Percentiles rank a stretch among this genome's conserved stretches.
Evolutionary conservation across 2,888 invertebrate species (phyloP).

Genomic region (Hypomecis punctinalis): DNA sequence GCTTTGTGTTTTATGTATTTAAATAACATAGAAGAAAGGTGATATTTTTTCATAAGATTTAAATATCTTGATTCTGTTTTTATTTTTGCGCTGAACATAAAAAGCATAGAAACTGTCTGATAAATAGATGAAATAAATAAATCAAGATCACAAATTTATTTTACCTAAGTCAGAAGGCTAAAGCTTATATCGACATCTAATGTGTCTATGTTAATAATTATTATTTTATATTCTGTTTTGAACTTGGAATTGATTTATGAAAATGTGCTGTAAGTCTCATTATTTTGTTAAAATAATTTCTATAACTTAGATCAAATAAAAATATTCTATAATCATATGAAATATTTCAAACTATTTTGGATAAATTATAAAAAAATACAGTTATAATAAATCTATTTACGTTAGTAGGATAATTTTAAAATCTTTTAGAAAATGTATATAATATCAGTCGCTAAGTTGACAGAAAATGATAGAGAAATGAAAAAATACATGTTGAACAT

Average conservation of each 20-base stretch:
- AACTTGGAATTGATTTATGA: conserved; percentile 18
- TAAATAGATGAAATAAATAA: conserved; percentile 12
- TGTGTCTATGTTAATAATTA: conserved; percentile 43
- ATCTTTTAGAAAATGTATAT: background rate
- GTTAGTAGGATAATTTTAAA: conserved; percentile 29
- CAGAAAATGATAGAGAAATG: conserved; percentile 36
- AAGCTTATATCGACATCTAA: conserved; percentile 56
- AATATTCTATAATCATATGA: background rate
- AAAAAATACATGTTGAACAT: background rate
- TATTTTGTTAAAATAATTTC: no score
- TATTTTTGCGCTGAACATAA: background rate
- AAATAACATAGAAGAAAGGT: no score
- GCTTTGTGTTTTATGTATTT: no score
- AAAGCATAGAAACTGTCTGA: background rate
- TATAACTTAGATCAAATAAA: no score
- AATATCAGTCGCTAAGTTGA: conserved; percentile 52
- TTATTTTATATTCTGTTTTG: conserved; percentile 40
- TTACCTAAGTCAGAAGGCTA: conserved; percentile 67
- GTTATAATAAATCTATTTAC: conserved; percentile 32
- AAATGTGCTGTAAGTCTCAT: background rate
- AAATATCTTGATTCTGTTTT: no score
- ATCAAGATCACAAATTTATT: conserved; percentile 58
- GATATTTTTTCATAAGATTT: no score
- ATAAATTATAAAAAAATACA: conserved; percentile 10
- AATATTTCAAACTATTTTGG: background rate